Percentiles rank a stretch among this genome's conserved stretches.
Evolutionary conservation across 2,797 vertebrate species (phyloP).

Genomic region (Chiloscyllium punctatum): DNA sequence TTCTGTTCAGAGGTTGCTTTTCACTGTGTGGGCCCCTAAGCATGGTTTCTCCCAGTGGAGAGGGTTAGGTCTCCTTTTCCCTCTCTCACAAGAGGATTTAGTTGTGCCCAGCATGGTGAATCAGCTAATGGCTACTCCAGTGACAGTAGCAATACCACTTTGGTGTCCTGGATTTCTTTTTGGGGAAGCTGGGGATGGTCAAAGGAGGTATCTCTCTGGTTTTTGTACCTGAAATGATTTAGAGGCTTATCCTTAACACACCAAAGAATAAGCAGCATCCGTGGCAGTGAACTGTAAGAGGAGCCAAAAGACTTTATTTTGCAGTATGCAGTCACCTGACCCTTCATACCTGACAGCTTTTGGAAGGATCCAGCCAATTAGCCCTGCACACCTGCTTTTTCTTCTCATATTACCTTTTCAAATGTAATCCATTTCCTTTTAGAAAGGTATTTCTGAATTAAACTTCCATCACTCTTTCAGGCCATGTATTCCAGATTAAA

Average conservation of each 20-base stretch:
- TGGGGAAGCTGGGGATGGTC: neutral
- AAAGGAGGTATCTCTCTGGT: neutral
- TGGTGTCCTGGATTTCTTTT: neutral
- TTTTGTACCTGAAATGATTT: neutral
- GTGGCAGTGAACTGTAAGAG: neutral
- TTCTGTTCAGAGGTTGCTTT: neutral
- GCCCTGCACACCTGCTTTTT: neutral
- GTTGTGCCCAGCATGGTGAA: neutral
- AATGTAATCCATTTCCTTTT: neutral
- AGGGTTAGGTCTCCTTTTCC: neutral
- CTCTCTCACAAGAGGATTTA: neutral
- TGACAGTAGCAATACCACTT: neutral
- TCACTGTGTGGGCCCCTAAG: neutral
- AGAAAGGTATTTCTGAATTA: neutral
- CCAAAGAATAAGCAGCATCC: neutral
- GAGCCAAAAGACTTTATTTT: neutral
- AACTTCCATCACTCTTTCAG: neutral
- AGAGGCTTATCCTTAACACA: neutral
- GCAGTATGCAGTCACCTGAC: neutral
- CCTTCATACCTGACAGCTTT: neutral
- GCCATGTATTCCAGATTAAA: neutral
- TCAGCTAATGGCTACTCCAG: neutral
- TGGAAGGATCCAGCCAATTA: neutral
- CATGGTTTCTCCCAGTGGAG: neutral
- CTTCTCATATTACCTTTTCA: neutral